These are phyloP conservation scores for Caenorhabditis sp. DNA, from an alignment of 2,888 invertebrate species.

Conservation along the genomic window DNA sequence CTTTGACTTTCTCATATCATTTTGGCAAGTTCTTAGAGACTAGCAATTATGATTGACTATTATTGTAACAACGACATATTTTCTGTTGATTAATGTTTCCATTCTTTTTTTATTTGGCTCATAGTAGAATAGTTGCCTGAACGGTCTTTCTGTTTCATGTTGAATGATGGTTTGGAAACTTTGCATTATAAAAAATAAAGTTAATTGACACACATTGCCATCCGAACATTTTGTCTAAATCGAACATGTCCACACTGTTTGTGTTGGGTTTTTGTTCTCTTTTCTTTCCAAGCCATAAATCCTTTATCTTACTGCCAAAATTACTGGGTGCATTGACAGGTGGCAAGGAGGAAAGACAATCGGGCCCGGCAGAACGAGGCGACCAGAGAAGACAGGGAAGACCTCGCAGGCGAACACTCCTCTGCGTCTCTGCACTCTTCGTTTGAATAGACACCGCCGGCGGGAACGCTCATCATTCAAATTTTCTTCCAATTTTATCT, in stretches of 20 bases:
- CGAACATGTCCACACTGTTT: too few relatives aligned
- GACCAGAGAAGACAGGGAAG: slow-evolving; percentile 7
- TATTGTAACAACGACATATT: slow-evolving; percentile 22
- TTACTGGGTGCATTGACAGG: slow-evolving; percentile 3
- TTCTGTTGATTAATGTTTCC: neutral
- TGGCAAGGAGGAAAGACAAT: neutral
- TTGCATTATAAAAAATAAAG: slow-evolving; percentile 35
- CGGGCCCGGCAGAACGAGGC: too few relatives aligned
- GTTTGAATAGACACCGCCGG: slow-evolving; percentile 31
- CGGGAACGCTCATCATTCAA: slow-evolving; percentile 63
- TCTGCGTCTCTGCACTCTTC: slow-evolving; percentile 47
- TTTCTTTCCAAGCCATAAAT: too few relatives aligned
- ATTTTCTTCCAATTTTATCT: slow-evolving; percentile 17
- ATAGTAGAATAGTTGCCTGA: slow-evolving; percentile 59
- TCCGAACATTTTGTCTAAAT: too few relatives aligned
- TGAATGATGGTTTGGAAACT: slow-evolving; percentile 35
- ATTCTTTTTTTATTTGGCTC: slow-evolving; percentile 1
- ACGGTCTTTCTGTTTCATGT: slow-evolving; percentile 54
- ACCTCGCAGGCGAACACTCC: slow-evolving; percentile 12
- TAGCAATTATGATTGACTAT: slow-evolving; percentile 29
- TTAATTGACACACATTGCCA: slow-evolving; percentile 1
- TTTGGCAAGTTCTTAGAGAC: slow-evolving; percentile 5
- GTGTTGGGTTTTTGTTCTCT: too few relatives aligned
- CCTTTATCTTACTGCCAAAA: neutral
- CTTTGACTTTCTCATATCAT: slow-evolving; percentile 47